Evolutionary conservation across 2,888 invertebrate genomes (phyloP), one percentile per base, ranked within the genome.

Genomic region (Tetranychus piercei): DNA sequence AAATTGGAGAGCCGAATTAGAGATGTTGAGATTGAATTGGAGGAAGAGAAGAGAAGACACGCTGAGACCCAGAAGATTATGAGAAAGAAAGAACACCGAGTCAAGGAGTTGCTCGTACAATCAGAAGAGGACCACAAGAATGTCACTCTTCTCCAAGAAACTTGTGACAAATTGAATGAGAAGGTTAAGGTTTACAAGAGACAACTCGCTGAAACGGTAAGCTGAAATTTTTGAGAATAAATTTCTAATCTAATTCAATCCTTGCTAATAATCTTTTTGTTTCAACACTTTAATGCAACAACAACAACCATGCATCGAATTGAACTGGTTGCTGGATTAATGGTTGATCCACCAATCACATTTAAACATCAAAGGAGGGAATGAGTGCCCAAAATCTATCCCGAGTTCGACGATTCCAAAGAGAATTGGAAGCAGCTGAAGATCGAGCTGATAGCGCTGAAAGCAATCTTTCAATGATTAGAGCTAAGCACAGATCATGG

Each of bases 101-200:
- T 95, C 82, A 95, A 96, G 87, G 95, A 95, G 84, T 89, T 95
- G 79, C 88, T 94, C 85, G 89, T 94, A 81, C 92, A 93, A 84
- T 90, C 91, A 82, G 95, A 95, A 84, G 95, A 96, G 84, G 95
- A 96, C 85, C 90, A 94, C 85, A 94, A 94, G 89, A 94, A 92
- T 85, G 90, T 94, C 81, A 85, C 88, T 79, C 86, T 96, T 81
- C 88, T 95, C 80, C 93, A 94, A 84, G 95, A 95, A 83, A 80
- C 81, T 71, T 81, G 81, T 71, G 79, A 94, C 84, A 93, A 93
- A 85, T 84, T 89, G 81, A 85, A 85, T 83, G 89, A 91, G 86
- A 95, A 94, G 86, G 87, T 92, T 82, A 88, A 87, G 85, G 87
- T 94, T 84, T 95, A 91, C 89, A 96, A 94, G 88, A 90, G 94